Conservation (phyloP, 2,888 invertebrate genomes). For the Lasioglossum marginatum region DNA sequence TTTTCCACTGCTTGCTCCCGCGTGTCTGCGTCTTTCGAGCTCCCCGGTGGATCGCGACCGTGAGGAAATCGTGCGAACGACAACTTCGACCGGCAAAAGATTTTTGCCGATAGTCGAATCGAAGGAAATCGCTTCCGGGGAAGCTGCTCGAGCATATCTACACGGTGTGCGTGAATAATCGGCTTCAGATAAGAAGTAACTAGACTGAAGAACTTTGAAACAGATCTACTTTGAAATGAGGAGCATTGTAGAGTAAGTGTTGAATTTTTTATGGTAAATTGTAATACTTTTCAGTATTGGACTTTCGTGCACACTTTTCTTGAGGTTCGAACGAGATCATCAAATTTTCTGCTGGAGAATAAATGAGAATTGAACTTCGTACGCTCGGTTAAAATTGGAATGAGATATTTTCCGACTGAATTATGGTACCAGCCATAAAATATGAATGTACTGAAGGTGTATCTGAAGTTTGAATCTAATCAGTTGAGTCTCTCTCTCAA, state of each 20-base stretch:
- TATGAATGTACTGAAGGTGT: not conserved
- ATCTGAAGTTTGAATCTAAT: not conserved
- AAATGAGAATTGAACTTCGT: not conserved
- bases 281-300: not conserved
- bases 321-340: not conserved
- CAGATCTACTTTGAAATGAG: not conserved
- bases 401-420: not conserved
- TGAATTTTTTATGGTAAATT: not conserved
- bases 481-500: not conserved
- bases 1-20: not conserved
- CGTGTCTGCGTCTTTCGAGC: not conserved
- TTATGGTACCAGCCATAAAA: not conserved
- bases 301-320: not conserved
- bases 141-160: not conserved
- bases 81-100: not conserved
- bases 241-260: not conserved
- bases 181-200: not conserved
- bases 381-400: too few relatives aligned
- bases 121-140: not conserved
- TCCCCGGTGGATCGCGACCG: not conserved
- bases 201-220: not conserved
- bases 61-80: too few relatives aligned
- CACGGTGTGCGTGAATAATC: not conserved
- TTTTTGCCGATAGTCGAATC: slow-evolving; percentile 9
- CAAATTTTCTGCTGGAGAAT: not conserved